Percentiles rank a stretch among this genome's conserved stretches.
Conservation (phyloP, 2,888 invertebrate species). For the Oscheius sp. region DNA sequence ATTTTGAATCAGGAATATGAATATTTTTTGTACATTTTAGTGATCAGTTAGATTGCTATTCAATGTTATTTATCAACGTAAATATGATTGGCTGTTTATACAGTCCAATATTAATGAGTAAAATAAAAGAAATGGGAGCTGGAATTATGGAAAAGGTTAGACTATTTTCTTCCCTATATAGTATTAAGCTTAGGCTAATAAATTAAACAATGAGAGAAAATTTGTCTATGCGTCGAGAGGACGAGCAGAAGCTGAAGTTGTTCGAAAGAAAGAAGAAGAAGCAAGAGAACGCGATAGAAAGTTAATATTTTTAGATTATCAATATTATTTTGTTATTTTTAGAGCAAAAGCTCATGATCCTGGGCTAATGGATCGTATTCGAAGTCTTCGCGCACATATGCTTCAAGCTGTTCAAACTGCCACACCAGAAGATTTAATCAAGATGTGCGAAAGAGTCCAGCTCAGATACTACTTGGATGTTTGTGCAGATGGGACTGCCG, state of each 20-base stretch:
- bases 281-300: background rate
- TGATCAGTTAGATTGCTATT: constrained; percentile 49
- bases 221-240: constrained; percentile 27
- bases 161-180: background rate
- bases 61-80: constrained; percentile 50
- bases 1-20: too few relatives aligned
- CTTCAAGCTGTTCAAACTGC: constrained; percentile 7
- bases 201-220: constrained; percentile 15
- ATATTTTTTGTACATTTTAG: constrained; percentile 25
- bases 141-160: constrained; percentile 38
- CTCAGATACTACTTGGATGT: background rate
- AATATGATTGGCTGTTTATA: constrained; percentile 52
- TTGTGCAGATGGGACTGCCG: constrained; percentile 11
- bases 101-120: constrained; percentile 40
- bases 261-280: constrained; percentile 8
- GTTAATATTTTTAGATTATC: background rate
- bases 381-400: constrained; percentile 16
- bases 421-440: background rate
- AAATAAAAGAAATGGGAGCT: constrained; percentile 40
- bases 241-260: constrained; percentile 21
- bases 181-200: background rate
- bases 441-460: constrained; percentile 26
- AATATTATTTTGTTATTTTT: background rate
- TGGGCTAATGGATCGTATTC: background rate
- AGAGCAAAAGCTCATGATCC: constrained; percentile 2